These are phyloP conservation scores for Pseudoatta argentina DNA, from an alignment of 1,140 invertebrate genomes.

Conservation along the genomic window DNA sequence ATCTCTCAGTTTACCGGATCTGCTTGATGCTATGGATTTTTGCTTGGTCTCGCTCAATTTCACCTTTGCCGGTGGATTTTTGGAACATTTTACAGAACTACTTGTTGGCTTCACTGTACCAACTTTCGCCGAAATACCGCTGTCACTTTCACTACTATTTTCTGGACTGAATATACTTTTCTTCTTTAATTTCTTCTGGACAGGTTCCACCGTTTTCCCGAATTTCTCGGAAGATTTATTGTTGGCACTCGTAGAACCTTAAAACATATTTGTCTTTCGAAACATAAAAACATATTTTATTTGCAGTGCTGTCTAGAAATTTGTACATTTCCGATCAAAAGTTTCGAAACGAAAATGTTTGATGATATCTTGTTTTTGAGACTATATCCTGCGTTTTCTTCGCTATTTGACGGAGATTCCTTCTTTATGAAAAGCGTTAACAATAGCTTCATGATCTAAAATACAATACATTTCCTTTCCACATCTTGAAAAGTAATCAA, in stretches of 20 bases:
- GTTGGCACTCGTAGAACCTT: conserved; percentile 70
- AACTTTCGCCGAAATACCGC: conserved; percentile 78
- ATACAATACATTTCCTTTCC: too few relatives aligned
- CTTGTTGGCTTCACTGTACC: conserved; percentile 74
- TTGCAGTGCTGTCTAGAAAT: too few relatives aligned
- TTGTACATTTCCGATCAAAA: too few relatives aligned
- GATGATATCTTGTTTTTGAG: too few relatives aligned
- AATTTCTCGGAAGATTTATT: conserved; percentile 81
- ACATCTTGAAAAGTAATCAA: too few relatives aligned
- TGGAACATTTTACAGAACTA: conserved; percentile 77
- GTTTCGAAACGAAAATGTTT: too few relatives aligned
- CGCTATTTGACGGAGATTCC: too few relatives aligned
- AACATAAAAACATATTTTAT: background rate
- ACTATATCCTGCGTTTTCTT: too few relatives aligned
- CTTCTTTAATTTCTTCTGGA: conserved; percentile 89
- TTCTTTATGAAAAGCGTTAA: too few relatives aligned
- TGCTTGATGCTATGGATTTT: conserved; percentile 75
- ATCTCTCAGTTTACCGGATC: conserved; percentile 76
- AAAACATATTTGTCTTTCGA: background rate
- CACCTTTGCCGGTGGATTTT: conserved; percentile 79
- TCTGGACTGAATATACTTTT: conserved; percentile 94
- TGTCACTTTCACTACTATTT: conserved; percentile 92
- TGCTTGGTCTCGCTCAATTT: conserved; percentile 81
- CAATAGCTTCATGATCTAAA: too few relatives aligned
- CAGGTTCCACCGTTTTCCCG: conserved; percentile 81